These are phyloP conservation scores for Acanthosepion lycidas DNA, from an alignment of 2,888 invertebrate species.

Conservation along the genomic window DNA sequence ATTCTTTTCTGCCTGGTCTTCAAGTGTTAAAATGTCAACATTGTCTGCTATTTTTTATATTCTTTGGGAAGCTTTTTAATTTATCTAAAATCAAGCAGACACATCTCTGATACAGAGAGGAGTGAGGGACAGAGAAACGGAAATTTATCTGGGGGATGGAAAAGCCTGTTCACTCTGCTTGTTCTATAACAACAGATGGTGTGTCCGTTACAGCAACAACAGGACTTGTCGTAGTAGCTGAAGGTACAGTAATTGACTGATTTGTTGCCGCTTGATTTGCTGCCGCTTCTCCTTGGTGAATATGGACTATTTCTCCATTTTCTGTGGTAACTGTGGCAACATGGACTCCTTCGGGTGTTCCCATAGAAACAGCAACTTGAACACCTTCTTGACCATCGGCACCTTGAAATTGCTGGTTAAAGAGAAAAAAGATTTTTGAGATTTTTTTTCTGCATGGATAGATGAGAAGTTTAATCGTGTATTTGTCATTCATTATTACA, in stretches of 20 bases:
- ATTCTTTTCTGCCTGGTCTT: neutral
- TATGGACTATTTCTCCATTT: slow-evolving; percentile 63
- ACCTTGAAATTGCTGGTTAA: slow-evolving; percentile 48
- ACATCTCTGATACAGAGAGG: neutral
- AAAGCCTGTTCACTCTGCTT: neutral
- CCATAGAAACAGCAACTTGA: slow-evolving; percentile 57
- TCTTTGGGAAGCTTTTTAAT: neutral
- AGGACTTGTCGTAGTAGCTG: slow-evolving; percentile 37
- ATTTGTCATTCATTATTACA: too few species aligned
- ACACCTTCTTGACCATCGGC: slow-evolving; percentile 57
- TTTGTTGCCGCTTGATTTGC: slow-evolving; percentile 35
- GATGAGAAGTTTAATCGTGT: too few species aligned
- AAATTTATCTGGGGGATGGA: neutral
- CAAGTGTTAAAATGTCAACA: slow-evolving; percentile 1
- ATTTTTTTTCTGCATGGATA: neutral
- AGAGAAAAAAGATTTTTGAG: neutral
- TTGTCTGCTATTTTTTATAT: neutral
- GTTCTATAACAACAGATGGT: neutral
- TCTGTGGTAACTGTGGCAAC: slow-evolving; percentile 64
- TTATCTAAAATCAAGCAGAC: neutral
- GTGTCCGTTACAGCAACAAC: neutral
- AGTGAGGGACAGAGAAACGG: neutral
- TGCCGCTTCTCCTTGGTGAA: slow-evolving; percentile 55
- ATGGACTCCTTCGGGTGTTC: slow-evolving; percentile 55
- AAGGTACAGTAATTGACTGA: neutral